phyloP scores from a whole-genome alignment of 1,140 invertebrate species.

The Alviniconcha marisindica region DNA sequence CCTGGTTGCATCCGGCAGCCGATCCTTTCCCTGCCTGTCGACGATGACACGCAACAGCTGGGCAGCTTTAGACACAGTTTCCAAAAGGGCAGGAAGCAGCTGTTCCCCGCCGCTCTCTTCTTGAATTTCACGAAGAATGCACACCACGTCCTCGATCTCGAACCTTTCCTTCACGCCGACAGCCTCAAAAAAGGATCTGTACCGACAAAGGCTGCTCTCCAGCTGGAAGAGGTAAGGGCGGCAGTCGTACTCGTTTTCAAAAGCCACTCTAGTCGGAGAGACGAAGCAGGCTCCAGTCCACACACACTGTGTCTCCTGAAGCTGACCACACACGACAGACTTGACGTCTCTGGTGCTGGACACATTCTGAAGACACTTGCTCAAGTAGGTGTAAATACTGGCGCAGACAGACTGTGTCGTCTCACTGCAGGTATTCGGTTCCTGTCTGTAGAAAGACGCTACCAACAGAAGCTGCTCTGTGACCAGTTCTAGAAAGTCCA shows the following conservation, averaged over 20 bases:
- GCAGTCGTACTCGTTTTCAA: constrained; percentile 37
- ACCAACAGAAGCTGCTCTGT: background rate
- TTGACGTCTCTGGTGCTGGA: background rate
- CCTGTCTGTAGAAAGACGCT: background rate
- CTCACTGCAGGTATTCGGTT: background rate
- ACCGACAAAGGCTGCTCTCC: background rate
- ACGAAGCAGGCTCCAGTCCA: constrained; percentile 39
- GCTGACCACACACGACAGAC: too few species aligned
- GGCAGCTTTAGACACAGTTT: background rate
- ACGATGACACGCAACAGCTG: background rate
- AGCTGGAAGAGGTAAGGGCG: constrained; percentile 52
- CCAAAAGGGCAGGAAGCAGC: background rate
- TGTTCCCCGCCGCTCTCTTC: background rate
- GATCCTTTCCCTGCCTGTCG: background rate
- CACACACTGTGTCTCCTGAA: constrained; percentile 22
- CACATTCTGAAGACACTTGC: background rate
- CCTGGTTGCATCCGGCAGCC: background rate
- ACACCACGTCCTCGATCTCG: constrained; percentile 26
- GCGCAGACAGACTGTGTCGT: background rate
- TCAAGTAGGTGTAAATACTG: background rate
- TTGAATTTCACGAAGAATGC: constrained; percentile 13
- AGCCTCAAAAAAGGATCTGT: constrained; percentile 34
- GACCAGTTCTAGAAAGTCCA: background rate
- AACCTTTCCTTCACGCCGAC: constrained; percentile 49
- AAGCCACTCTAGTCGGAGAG: constrained; percentile 42